Base-by-base conservation (phyloP, 1,140 invertebrate genomes). In the Bombus balteatus region DNA sequence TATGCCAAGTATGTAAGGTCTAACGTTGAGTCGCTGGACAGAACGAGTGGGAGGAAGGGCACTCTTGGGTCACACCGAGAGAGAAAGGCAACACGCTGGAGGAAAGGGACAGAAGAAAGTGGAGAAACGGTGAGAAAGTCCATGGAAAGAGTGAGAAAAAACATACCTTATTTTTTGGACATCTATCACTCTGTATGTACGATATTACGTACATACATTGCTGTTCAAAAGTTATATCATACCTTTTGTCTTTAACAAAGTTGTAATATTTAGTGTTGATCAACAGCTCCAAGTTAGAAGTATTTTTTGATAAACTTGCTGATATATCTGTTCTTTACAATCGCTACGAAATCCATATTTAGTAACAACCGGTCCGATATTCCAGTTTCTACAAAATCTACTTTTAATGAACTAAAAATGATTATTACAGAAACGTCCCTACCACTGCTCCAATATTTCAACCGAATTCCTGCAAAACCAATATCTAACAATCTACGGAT, bases 1-100 rank as follows among this genome's bases (percentile, higher is more conserved):
- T 89, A 89, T 89, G 90, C 90, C 83, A 89, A 82, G 90, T 81
- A 91, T 91, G 91, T 91, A 91, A 89, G 88, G 88, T 89, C 89
- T 91, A 90, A 91, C 90, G 90, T 77, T 88, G 87, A 91, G 85
- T 87, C 90, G 82, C 59, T 73, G 88, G 74, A 62, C 81, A 79
- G 83, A 71, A 89, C 78, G 88, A 90, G 89, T 90, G 88, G 89
- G 88, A 90, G 88, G 85, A 89, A 87, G 89, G 88, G 78, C 89
- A 78, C 59, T 74, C 41, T 83, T 81, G 65, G 87, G 76, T 83
- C 76, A 80, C 34, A 75, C 73, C 10, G 43, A 34, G 73, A 53
- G 72, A 87, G 84, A 57, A 62, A 86, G 86, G 83, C 25, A 43
- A n/a, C 73, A 37, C 25, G 79, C 53, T 68, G 62, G 81, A 62